phyloP scores from a whole-genome alignment of 1,140 invertebrate species.

The Melipona quadrifasciata region DNA sequence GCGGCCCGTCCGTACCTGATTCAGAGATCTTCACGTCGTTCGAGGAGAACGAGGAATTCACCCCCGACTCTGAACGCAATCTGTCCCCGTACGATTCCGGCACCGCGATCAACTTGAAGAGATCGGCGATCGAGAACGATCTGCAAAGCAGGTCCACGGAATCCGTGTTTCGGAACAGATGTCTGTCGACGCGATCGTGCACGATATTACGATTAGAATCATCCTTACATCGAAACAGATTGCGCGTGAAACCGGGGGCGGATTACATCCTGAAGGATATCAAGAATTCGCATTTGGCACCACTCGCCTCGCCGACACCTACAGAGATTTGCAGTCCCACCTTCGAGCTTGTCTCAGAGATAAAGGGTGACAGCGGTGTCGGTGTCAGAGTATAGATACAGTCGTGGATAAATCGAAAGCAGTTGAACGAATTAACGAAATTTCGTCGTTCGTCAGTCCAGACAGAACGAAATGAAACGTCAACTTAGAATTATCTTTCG shows the following conservation, averaged over 20 bases:
- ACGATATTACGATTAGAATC: conserved; percentile 66
- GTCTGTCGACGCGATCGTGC: conserved; percentile 55
- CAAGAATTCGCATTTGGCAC: conserved; percentile 64
- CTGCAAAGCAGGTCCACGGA: conserved; percentile 74
- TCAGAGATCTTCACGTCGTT: conserved; percentile 77
- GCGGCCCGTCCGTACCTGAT: conserved; percentile 71
- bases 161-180: conserved; percentile 61
- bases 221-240: conserved; percentile 61
- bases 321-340: conserved; percentile 76
- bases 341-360: conserved; percentile 74
- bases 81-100: conserved; percentile 56
- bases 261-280: conserved; percentile 60
- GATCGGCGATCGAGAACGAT: conserved; percentile 32
- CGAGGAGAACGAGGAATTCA: conserved; percentile 71
- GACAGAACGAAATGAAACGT: neutral
- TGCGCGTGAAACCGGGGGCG: conserved; percentile 56
- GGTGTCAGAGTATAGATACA: conserved; percentile 70
- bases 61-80: conserved; percentile 8
- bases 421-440: neutral
- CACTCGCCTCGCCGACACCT: conserved; percentile 72
- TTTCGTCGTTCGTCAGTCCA: neutral
- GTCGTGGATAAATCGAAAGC: neutral
- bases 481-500: neutral
- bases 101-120: conserved; percentile 65
- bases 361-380: conserved; percentile 71